These are phyloP conservation scores for Campylomormyrus tamandua DNA, from an alignment of 2,113 vertebrate species.

Conservation along the genomic window DNA sequence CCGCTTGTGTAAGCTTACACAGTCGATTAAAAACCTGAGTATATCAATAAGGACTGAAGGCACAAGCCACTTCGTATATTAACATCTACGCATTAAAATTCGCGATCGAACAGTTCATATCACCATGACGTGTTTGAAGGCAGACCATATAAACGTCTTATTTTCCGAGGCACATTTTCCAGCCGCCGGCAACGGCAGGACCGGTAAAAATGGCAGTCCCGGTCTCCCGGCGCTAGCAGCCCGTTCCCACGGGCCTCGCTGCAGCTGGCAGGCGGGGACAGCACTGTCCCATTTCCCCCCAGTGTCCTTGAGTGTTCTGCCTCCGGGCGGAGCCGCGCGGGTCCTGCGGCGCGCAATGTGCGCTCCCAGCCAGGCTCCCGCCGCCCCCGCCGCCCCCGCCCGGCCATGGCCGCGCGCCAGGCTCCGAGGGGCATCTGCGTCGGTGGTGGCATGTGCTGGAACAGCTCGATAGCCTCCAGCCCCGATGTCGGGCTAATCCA, in stretches of 20 bases:
- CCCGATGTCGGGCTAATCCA: conserved; percentile 22
- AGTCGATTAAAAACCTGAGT: neutral
- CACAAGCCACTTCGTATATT: neutral
- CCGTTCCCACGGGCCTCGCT: conserved; percentile 33
- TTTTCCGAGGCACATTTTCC: neutral
- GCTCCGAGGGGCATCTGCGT: conserved; percentile 53
- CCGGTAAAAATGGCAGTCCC: neutral
- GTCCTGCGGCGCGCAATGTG: conserved; percentile 65
- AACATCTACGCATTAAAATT: neutral
- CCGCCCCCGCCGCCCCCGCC: conserved; percentile 56
- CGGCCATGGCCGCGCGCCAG: conserved; percentile 65
- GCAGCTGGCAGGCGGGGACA: conserved; percentile 52
- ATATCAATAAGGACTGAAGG: neutral
- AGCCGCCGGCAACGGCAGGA: neutral
- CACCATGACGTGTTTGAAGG: neutral
- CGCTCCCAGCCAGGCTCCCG: conserved; percentile 57
- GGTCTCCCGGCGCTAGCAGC: neutral
- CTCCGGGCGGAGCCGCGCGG: conserved; percentile 59
- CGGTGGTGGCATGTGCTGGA: conserved; percentile 6
- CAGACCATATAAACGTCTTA: neutral
- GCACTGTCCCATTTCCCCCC: conserved; percentile 66
- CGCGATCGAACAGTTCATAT: neutral
- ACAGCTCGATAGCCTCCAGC: conserved; percentile 16
- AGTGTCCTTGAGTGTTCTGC: conserved; percentile 69
- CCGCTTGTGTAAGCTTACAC: neutral